Evolutionary conservation across 2,888 invertebrate genomes (phyloP).

Genomic region (Elaeidobius kamerunicus): DNA sequence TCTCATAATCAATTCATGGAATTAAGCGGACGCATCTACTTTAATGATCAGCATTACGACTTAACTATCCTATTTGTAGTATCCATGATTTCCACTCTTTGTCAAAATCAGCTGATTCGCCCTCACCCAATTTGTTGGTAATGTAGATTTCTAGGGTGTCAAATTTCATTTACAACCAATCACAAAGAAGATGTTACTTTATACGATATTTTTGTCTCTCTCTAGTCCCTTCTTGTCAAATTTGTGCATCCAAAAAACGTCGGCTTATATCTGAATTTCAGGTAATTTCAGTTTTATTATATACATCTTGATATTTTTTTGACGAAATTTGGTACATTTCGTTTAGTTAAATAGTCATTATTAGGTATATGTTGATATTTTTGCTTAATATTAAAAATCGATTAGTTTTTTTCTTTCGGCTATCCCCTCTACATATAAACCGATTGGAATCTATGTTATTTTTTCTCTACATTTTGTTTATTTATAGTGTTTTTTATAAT

Average conservation of each 20-base stretch:
- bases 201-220: slow-evolving; percentile 1
- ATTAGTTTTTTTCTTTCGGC: no score
- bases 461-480: no score
- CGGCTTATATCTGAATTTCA: slow-evolving; percentile 4
- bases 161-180: slow-evolving; percentile 13
- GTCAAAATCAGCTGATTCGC: slow-evolving; percentile 8
- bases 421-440: no score
- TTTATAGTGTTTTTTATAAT: no score
- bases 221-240: slow-evolving; percentile 15
- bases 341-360: slow-evolving; percentile 11
- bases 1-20: not conserved
- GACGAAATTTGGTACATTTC: no score
- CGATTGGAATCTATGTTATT: no score
- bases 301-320: no score
- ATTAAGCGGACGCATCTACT: not conserved
- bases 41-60: no score
- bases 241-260: slow-evolving; percentile 13
- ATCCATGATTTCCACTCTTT: not conserved
- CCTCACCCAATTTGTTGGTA: slow-evolving; percentile 1
- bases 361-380: not conserved
- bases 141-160: not conserved
- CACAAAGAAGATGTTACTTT: slow-evolving; percentile 6
- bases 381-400: not conserved
- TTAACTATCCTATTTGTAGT: not conserved
- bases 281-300: slow-evolving; percentile 14